phyloP scores from a whole-genome alignment of 2,113 vertebrate species.

The Zonotrichia leucophrys region DNA sequence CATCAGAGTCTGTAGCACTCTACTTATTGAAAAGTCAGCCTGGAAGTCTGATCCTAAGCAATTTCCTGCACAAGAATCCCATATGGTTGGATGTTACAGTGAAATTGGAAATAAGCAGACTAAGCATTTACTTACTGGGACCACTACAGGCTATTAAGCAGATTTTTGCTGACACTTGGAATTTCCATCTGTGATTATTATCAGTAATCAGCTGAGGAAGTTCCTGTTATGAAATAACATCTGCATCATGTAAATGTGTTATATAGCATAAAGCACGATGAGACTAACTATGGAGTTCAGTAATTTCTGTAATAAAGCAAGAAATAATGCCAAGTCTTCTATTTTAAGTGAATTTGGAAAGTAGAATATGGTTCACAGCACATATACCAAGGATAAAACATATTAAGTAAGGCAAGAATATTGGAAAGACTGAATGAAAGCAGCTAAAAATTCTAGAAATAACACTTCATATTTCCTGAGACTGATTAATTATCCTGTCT shows the following conservation, averaged over 20 bases:
- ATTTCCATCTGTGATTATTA: neutral
- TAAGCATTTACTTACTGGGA: neutral
- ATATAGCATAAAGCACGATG: neutral
- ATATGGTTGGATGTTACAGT: neutral
- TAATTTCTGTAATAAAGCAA: neutral
- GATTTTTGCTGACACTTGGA: neutral
- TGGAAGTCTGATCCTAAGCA: neutral
- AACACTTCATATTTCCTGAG: neutral
- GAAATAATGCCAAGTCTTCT: neutral
- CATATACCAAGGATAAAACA: neutral
- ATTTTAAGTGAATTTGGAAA: neutral
- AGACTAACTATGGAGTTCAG: neutral
- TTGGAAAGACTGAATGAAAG: rapidly evolving
- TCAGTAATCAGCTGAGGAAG: neutral
- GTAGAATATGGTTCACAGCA: neutral
- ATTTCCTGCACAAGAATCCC: neutral
- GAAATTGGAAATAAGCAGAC: neutral
- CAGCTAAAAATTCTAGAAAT: neutral
- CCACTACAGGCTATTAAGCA: neutral
- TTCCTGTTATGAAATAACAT: neutral
- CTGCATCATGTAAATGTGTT: neutral
- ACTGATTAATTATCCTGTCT: neutral
- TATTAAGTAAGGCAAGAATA: neutral
- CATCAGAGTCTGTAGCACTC: neutral
- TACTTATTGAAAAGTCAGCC: neutral